These are phyloP conservation scores for Phortica okadai DNA, from an alignment of 2,888 invertebrate genomes.

Conservation along the genomic window DNA sequence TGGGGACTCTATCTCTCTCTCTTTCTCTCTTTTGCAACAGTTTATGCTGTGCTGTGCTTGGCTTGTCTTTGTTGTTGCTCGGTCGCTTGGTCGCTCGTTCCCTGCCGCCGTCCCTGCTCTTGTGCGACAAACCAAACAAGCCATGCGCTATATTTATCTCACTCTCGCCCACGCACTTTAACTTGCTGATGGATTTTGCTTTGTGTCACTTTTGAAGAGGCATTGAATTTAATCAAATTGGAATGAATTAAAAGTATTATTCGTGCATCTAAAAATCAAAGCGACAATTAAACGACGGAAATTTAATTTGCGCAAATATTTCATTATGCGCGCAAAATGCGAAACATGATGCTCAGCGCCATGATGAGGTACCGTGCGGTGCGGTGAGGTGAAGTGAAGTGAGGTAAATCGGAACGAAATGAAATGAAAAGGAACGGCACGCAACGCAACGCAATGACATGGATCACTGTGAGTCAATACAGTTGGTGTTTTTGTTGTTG, in stretches of 20 bases:
- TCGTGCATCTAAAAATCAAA: slow-evolving; percentile 50
- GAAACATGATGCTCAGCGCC: too few species aligned
- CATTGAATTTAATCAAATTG: slow-evolving; percentile 28
- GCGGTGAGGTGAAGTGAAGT: too few species aligned
- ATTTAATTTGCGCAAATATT: slow-evolving; percentile 56
- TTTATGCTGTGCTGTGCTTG: too few species aligned
- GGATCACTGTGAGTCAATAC: too few species aligned
- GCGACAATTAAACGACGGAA: slow-evolving; percentile 55
- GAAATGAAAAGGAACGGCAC: neutral
- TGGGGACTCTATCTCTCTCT: too few species aligned
- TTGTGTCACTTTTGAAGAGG: slow-evolving; percentile 1
- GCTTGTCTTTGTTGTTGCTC: neutral
- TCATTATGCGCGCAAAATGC: slow-evolving; percentile 40
- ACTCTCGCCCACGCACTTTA: too few species aligned
- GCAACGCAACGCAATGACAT: neutral
- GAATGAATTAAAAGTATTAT: slow-evolving; percentile 29
- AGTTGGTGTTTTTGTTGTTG: too few species aligned
- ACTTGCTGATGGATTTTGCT: neutral
- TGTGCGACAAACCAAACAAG: too few species aligned
- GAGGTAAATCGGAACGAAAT: neutral
- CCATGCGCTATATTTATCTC: too few species aligned
- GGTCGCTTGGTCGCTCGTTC: neutral
- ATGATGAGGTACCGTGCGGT: too few species aligned
- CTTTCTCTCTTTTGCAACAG: too few species aligned
- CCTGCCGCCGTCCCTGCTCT: neutral